These are phyloP conservation scores for Uromys caudimaculatus DNA, from an alignment of 2,797 vertebrate species.

Conservation along the genomic window DNA sequence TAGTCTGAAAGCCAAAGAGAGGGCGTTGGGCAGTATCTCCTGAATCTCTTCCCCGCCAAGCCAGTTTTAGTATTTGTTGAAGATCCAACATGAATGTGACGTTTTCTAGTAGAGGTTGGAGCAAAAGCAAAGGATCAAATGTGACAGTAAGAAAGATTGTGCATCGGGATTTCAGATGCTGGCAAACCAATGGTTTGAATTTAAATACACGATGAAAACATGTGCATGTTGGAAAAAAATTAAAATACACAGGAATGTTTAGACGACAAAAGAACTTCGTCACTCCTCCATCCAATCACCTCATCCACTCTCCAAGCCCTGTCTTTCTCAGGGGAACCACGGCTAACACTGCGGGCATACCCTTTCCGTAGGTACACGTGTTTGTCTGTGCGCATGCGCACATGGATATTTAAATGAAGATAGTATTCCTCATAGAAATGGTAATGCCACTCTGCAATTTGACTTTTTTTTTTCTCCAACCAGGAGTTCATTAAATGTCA, in stretches of 20 bases:
- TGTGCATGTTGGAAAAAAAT: neutral
- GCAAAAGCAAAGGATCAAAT: neutral
- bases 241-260: conserved; percentile 34
- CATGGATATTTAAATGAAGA: neutral
- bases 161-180: neutral
- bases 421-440: conserved; percentile 3
- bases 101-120: neutral
- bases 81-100: neutral
- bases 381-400: neutral
- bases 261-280: conserved; percentile 14
- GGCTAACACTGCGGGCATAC: neutral
- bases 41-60: neutral
- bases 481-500: conserved; percentile 11
- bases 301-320: neutral
- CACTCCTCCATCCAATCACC: neutral
- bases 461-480: neutral
- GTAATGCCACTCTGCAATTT: conserved; percentile 8
- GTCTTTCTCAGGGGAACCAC: neutral
- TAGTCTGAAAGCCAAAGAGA: neutral
- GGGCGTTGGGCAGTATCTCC: fast-evolving
- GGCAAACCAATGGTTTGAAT: conserved; percentile 11
- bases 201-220: conserved; percentile 49
- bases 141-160: neutral
- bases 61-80: neutral
- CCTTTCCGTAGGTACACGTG: neutral